Conservation (phyloP, 2,797 vertebrate genomes). For the Buphagus erythrorhynchus region DNA sequence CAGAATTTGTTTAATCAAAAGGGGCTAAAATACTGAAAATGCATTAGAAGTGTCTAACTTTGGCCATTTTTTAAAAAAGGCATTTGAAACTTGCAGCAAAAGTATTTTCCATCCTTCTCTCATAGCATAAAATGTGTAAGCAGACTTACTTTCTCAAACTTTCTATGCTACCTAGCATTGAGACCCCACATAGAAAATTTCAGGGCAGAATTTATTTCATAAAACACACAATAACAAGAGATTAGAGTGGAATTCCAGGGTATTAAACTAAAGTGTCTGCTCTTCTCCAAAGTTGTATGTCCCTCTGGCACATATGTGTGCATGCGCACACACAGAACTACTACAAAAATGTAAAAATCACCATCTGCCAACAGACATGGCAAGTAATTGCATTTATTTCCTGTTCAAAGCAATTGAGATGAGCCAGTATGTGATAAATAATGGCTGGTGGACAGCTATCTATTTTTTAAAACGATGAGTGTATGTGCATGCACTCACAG, state of each 20-base stretch:
- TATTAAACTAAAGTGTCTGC: neutral
- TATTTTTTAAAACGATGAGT: neutral
- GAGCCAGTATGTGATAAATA: neutral
- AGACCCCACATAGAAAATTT: neutral
- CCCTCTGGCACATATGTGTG: neutral
- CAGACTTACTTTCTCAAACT: neutral
- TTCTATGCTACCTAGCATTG: neutral
- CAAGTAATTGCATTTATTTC: neutral
- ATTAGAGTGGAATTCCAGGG: neutral
- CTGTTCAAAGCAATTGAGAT: neutral
- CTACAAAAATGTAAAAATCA: neutral
- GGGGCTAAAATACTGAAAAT: neutral
- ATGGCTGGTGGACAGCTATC: neutral
- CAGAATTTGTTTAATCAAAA: neutral
- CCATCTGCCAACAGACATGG: neutral
- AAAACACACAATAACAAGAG: neutral
- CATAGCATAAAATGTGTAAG: neutral
- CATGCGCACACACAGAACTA: fast-evolving
- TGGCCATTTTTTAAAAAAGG: neutral
- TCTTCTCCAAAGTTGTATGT: neutral
- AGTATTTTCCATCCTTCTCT: neutral
- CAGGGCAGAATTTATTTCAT: neutral
- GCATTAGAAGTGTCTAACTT: neutral
- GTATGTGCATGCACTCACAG: neutral
- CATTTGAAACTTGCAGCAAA: neutral